Base-by-base conservation (phyloP, 1,140 invertebrate genomes). In the Sipha flava region DNA sequence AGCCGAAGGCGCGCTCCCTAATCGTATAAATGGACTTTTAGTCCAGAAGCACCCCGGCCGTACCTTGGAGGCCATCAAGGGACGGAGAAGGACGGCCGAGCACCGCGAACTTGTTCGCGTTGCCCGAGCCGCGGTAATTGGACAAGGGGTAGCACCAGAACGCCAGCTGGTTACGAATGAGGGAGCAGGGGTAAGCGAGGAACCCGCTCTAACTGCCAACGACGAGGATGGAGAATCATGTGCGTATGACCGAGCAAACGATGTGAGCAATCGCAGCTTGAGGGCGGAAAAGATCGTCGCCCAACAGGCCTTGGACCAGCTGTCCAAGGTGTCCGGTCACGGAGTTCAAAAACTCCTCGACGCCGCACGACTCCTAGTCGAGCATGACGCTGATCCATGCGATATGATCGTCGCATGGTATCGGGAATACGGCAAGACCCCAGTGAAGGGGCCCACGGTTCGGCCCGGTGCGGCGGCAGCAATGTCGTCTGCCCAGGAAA, bases 1-100 rank as follows among this genome's bases (percentile, higher is more conserved):
- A 0, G 21, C n/a, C n/a, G n/a, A 14, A 0, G 64, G 37, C 3
- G 23, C 14, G 0, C n/a, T 34, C 1, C 1, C 6, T 0, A 10
- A 0, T 12, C 2, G n/a, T 0, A 21, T 68, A 0, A 26, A 23
- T 5, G 10, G 21, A 14, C 0, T 1, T 0, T n/a, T 68, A 2
- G 1, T 9, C 16, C 3, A 1, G 4, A 64, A 37, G 2, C 64
- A 43, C 10, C 9, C 2, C 21, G 21, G 52, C 10, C 12, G n/a
- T 0, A 40, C 34, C 9, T 23, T 18, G 2, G 59, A 62, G 14
- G 29, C 59, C 1, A 37, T 62, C 6, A 34, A 34, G 16, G 31
- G 59, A 14, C 29, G 9, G 31, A 5, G 59, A 12, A 31, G 34
- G 16, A 2, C 16, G 0, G 14, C 34, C 0, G 21, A 10, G 0